Evolutionary conservation across 2,888 invertebrate genomes (phyloP), one percentile per base, ranked within the genome.

Genomic region (Phortica magna): DNA sequence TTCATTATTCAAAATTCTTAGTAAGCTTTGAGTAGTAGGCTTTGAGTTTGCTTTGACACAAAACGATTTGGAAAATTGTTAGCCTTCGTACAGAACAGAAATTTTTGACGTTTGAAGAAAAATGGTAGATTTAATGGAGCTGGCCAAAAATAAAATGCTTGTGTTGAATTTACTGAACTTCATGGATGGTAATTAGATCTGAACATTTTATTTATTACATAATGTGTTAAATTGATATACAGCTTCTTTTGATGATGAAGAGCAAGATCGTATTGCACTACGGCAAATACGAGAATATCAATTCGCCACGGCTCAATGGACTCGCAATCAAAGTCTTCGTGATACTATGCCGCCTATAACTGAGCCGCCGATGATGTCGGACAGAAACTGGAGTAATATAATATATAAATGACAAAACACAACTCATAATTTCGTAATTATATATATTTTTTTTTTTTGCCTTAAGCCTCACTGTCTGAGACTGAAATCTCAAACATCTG

Each of bases 221-320:
- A 48, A 48, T 12, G 14, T 12, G 48, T 3, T 14, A 31, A 31
- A 31, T 2, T 48, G 2, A 2, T 48, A 6, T 48, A 6, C n/a
- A 71, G 70, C n/a, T 6, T 53, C 70, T 1, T 31, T 31, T 14
- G 70, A 71, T 71, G 70, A 71, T 12, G 70, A 71, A 22, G 39
- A 22, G 9, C 55, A n/a, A 7, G 70, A 71, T 3, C 12, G 39
- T 7, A 19, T 53, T n/a, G 55, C 22, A 14, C 9, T 31, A 7
- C 70, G 70, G 10, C 22, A 71, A 22, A 55, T 71, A 31, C 39
- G 53, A 9, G 31, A 53, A 14, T 71, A 31, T n/a, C 55, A 71
- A 55, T 1, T 71, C 2, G 70, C 55, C 53, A 53, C 48, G 9
- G 7, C 14, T 39, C 39, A 19, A 9, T 67, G 42, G 67, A 14